Percentiles rank a stretch among this genome's conserved stretches.
These are phyloP conservation scores for Nixonia krombeini DNA, from an alignment of 1,140 invertebrate species.

Conservation along the genomic window DNA sequence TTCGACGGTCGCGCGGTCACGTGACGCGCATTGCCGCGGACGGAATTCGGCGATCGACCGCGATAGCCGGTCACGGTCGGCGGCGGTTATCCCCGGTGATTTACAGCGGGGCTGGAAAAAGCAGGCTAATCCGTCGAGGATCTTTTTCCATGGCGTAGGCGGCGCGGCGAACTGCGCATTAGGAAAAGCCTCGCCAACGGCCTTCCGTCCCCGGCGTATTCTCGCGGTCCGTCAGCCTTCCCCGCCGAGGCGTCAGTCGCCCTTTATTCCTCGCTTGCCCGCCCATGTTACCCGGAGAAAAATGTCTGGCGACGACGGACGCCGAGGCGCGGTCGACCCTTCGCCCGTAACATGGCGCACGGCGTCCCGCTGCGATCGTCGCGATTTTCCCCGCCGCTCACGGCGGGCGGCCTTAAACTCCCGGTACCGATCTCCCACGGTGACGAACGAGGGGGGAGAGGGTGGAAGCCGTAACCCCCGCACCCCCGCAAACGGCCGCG, in stretches of 20 bases:
- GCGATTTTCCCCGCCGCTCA: conserved; percentile 20
- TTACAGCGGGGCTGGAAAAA: no score
- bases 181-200: not conserved
- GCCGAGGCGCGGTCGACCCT: conserved; percentile 6
- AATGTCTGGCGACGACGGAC: not conserved
- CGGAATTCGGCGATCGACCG: no score
- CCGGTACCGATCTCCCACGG: conserved; percentile 16
- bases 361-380: conserved; percentile 17
- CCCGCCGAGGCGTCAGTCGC: not conserved
- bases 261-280: not conserved
- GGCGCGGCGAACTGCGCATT: not conserved
- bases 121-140: no score
- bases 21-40: no score
- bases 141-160: no score
- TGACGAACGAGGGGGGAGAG: conserved; percentile 6
- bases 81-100: no score
- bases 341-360: conserved; percentile 10
- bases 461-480: conserved; percentile 3
- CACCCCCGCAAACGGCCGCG: no score
- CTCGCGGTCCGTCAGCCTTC: not conserved
- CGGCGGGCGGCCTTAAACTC: conserved; percentile 17
- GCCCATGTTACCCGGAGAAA: not conserved
- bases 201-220: not conserved
- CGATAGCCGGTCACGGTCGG: no score
- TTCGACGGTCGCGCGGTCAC: no score